These are phyloP conservation scores for Pyralis farinalis DNA, from an alignment of 2,888 invertebrate genomes.

Conservation along the genomic window DNA sequence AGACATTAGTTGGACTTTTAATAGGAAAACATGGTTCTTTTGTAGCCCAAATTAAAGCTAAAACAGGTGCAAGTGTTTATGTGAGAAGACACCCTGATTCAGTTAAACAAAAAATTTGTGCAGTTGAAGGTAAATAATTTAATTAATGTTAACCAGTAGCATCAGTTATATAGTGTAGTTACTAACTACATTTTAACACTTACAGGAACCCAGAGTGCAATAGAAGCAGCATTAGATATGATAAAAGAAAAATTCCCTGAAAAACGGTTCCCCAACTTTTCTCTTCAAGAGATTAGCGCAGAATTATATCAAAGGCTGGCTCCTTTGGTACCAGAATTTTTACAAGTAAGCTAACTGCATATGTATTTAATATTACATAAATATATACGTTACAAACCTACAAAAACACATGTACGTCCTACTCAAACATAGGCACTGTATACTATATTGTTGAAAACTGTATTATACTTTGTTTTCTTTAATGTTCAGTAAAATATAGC, in stretches of 20 bases:
- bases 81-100: conserved; percentile 90
- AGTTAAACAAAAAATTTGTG: conserved; percentile 89
- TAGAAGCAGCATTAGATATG: conserved; percentile 90
- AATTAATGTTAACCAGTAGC: conserved; percentile 1
- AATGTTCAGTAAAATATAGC: no score
- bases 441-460: no score
- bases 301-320: conserved; percentile 73
- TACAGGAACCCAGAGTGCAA: conserved; percentile 85
- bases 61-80: conserved; percentile 88
- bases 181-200: conserved; percentile 7
- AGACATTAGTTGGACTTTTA: conserved; percentile 89
- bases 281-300: conserved; percentile 82
- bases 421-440: no score
- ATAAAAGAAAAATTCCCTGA: conserved; percentile 93
- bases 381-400: no score
- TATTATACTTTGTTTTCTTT: no score
- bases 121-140: conserved; percentile 85
- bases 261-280: conserved; percentile 89
- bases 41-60: conserved; percentile 89
- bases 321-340: conserved; percentile 77
- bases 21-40: conserved; percentile 92
- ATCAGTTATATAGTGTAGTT: conserved; percentile 4
- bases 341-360: conserved; percentile 67
- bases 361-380: no score
- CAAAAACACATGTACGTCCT: no score